These are phyloP conservation scores for Forbesichthys agassizii DNA, from an alignment of 2,113 vertebrate genomes.

Conservation along the genomic window DNA sequence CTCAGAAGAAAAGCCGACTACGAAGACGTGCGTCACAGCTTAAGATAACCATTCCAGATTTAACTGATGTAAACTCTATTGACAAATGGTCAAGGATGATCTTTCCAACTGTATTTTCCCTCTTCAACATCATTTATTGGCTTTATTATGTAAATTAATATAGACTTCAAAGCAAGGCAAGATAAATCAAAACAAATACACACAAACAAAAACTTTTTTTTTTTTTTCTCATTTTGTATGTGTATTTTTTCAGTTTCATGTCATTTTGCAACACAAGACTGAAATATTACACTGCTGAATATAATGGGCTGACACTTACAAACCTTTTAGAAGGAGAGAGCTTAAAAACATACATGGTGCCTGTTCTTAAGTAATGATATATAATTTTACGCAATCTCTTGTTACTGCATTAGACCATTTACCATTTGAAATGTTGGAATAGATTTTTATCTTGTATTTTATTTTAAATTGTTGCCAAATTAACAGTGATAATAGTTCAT, in stretches of 20 bases:
- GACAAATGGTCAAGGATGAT: slow-evolving; percentile 98
- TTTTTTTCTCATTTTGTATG: slow-evolving; percentile 27
- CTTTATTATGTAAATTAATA: slow-evolving; percentile 97
- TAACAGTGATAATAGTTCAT: slow-evolving; percentile 31
- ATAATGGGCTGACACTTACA: slow-evolving; percentile 76
- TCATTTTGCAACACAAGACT: slow-evolving; percentile 86
- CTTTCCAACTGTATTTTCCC: slow-evolving; percentile 97
- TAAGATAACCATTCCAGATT: slow-evolving; percentile 96
- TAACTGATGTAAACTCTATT: slow-evolving; percentile 98
- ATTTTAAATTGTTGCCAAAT: slow-evolving; percentile 51
- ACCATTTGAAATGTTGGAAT: slow-evolving; percentile 38
- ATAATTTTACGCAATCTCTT: slow-evolving; percentile 28
- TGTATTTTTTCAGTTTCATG: slow-evolving; percentile 72
- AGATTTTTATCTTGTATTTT: slow-evolving; percentile 41
- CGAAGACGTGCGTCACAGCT: slow-evolving; percentile 92
- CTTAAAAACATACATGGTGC: slow-evolving; percentile 70
- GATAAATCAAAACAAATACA: slow-evolving; percentile 46
- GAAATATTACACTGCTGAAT: slow-evolving; percentile 71
- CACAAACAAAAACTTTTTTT: slow-evolving; percentile 22
- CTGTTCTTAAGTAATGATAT: slow-evolving; percentile 64
- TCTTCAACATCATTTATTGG: slow-evolving; percentile 98
- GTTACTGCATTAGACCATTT: slow-evolving; percentile 48
- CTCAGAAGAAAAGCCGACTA: slow-evolving; percentile 95
- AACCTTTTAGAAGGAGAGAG: slow-evolving; percentile 58
- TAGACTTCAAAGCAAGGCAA: slow-evolving; percentile 59